Percentiles rank a stretch among this genome's conserved stretches.
Conservation (phyloP, 2,113 vertebrate genomes). For the Gopherus evgoodei region DNA sequence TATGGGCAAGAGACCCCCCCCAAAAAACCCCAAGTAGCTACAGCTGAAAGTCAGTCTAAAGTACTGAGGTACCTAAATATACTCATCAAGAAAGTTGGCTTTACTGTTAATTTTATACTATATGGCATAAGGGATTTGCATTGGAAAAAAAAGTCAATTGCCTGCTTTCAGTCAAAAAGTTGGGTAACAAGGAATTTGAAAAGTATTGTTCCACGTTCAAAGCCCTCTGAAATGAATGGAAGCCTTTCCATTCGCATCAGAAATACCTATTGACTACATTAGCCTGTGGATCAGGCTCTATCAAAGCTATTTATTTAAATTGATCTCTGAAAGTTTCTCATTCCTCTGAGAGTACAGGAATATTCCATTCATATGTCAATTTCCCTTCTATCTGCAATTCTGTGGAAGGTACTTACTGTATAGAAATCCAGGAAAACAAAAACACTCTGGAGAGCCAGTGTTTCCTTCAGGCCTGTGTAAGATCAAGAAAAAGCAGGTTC, state of each 20-base stretch:
- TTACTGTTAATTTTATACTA: not conserved
- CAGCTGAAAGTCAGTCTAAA: not conserved
- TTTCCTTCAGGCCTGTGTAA: not conserved
- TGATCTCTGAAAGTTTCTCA: not conserved
- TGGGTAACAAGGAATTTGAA: not conserved
- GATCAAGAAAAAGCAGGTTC: not conserved
- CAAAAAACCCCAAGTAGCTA: not conserved
- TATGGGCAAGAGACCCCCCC: too few species aligned
- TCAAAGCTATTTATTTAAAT: not conserved
- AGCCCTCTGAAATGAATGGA: not conserved
- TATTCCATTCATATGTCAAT: not conserved
- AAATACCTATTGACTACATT: not conserved
- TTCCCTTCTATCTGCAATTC: rapidly evolving
- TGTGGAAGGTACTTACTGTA: not conserved
- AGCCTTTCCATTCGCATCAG: not conserved
- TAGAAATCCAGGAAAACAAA: not conserved
- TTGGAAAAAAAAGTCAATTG: not conserved
- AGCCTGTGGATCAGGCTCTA: not conserved
- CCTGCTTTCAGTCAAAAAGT: not conserved
- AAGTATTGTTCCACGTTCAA: not conserved
- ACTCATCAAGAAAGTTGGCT: not conserved
- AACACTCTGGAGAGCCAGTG: not conserved
- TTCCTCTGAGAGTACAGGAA: not conserved
- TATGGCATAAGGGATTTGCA: not conserved
- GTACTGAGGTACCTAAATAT: not conserved